phyloP scores from a whole-genome alignment of 2,113 vertebrate genomes.

The Paramisgurnus dabryanus region DNA sequence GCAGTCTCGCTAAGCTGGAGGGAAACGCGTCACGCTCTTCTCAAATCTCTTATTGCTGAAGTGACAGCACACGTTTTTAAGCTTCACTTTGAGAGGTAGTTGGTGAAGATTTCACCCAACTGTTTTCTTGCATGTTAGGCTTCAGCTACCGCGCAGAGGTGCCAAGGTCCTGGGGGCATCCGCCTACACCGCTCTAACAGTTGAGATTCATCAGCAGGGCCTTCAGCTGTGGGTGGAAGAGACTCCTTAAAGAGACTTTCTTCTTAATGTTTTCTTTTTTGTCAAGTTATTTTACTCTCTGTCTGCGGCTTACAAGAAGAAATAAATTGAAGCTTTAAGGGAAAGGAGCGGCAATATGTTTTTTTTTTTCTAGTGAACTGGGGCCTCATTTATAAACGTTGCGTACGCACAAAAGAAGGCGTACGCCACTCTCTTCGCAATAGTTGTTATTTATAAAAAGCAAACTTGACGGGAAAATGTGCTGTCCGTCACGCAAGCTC shows the following conservation, averaged over 20 bases:
- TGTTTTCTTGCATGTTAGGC: constrained; percentile 42
- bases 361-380: not conserved
- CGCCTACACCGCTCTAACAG: constrained; percentile 41
- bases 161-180: constrained; percentile 54
- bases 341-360: not conserved
- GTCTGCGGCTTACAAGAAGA: not conserved
- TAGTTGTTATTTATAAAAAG: no score
- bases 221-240: constrained; percentile 49
- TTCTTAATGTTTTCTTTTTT: constrained; percentile 38
- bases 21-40: not conserved
- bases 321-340: not conserved
- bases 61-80: constrained; percentile 36
- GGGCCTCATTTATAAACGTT: no score
- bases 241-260: constrained; percentile 30
- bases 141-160: constrained; percentile 46
- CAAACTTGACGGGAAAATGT: no score
- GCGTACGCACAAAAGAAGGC: no score
- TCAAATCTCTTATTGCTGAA: not conserved
- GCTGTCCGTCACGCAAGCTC: no score
- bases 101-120: constrained; percentile 28
- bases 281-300: constrained; percentile 5
- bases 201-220: constrained; percentile 37
- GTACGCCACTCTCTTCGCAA: no score
- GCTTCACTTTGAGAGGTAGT: constrained; percentile 19
- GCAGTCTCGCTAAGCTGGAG: not conserved